Evolutionary conservation across 2,797 vertebrate species (phyloP), one percentile per base, ranked within the genome.

Genomic region (Argyrosomus regius): DNA sequence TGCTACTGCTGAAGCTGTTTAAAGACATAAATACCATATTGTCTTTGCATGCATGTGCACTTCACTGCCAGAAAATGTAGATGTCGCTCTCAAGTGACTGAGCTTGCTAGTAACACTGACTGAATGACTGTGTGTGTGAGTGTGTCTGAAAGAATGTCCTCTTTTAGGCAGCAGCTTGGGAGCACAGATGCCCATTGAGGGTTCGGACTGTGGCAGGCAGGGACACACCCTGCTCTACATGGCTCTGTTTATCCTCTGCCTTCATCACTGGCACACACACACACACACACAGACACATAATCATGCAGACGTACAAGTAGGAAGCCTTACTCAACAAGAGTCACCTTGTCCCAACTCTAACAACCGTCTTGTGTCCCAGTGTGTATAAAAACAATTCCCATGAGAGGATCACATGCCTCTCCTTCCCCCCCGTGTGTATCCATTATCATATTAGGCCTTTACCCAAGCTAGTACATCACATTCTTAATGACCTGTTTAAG

Each of bases 181-280:
- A 91, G 89, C 83, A 96, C 88, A 94, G 91, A 93, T 89, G 86
- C 88, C 93, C 92, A 94, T 93, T 95, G 92, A 95, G 91, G 92
- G 89, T 90, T 93, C 82, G 80, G 89, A 89, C 82, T 78, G 89
- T 84, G 83, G 87, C 68, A 63, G 68, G 78, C 80, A 20, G 75
- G 86, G 89, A 91, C 92, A 93, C 92, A 85, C 91, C 93, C 94
- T 91, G 86, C 75, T 75, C 83, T 66, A 22, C 75, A 79, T 60
- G 71, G 71, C 88, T 85, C 87, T 86, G 88, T 91, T 94, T 93
- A 94, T 86, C 90, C 91, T 83, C 11, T 24, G 80, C 78, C 83
- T 82, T 75, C 61, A 78, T 85, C 80, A 71, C 50, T 11, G 26
- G 64, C 82, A 64, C 64, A 56, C 48, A 75, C 65, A 72, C 57